Conservation (phyloP, 2,797 vertebrate species). For the Cuniculus paca region DNA sequence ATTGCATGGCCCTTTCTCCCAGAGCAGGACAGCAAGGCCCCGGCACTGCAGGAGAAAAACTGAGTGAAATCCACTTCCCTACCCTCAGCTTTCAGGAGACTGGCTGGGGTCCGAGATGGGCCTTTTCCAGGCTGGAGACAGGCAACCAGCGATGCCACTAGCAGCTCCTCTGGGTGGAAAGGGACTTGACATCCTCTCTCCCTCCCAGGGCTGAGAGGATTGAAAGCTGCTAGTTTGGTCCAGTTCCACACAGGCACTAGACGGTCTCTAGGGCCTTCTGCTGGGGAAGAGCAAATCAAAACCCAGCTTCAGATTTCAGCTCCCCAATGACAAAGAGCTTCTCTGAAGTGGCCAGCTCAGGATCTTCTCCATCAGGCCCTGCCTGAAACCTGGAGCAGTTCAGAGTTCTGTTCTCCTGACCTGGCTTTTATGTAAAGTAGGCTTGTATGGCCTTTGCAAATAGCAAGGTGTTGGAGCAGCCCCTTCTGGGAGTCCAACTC, state of each 20-base stretch:
- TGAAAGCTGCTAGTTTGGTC: not conserved
- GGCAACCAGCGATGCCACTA: not conserved
- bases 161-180: not conserved
- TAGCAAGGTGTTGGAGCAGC: not conserved
- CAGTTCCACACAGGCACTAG: accelerated
- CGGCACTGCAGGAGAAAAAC: too few relatives aligned
- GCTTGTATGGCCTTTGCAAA: not conserved
- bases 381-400: not conserved
- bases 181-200: accelerated
- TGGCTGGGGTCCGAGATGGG: not conserved
- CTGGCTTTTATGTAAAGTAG: not conserved
- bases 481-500: not conserved
- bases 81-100: not conserved
- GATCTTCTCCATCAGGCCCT: not conserved
- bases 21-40: not conserved
- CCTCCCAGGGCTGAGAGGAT: not conserved
- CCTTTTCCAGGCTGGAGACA: not conserved
- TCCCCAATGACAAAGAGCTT: not conserved
- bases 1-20: not conserved
- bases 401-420: not conserved
- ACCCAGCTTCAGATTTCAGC: not conserved
- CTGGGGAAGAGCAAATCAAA: not conserved
- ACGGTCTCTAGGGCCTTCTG: not conserved
- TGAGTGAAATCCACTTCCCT: not conserved
- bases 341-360: not conserved